Percentiles rank a stretch among this genome's conserved stretches.
These are phyloP conservation scores for Exephanes ischioxanthus DNA, from an alignment of 2,888 invertebrate species.

Conservation along the genomic window DNA sequence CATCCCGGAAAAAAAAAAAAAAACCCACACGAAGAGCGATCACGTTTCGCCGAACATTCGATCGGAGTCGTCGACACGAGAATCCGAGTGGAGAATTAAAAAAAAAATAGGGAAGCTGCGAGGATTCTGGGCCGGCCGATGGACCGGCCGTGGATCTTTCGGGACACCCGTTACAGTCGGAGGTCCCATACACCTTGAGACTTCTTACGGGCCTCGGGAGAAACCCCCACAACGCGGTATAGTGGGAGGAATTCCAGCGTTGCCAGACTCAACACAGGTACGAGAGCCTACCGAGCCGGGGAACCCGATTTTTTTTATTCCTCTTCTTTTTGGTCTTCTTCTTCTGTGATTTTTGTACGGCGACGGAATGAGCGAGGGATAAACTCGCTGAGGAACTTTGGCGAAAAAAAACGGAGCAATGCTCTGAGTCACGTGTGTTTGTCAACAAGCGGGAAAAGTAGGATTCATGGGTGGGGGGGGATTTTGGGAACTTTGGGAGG, in stretches of 20 bases:
- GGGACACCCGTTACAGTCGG: slow-evolving; percentile 65
- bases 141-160: not conserved
- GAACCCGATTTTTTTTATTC: slow-evolving; percentile 42
- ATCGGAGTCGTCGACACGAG: not conserved
- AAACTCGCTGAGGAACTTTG: slow-evolving; percentile 6
- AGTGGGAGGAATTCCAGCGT: slow-evolving; percentile 79
- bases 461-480: not conserved
- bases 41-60: not conserved
- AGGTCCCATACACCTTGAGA: slow-evolving; percentile 67
- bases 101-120: not conserved
- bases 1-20: not conserved
- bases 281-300: slow-evolving; percentile 36
- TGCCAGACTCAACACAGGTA: slow-evolving; percentile 72
- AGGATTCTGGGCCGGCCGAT: not conserved
- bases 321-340: slow-evolving; percentile 12
- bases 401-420: slow-evolving; percentile 8
- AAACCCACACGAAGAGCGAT: not conserved
- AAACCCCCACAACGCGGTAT: slow-evolving; percentile 68
- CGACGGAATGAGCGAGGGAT: not conserved
- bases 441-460: slow-evolving; percentile 67
- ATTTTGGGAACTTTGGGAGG: not conserved
- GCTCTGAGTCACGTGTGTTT: slow-evolving; percentile 73
- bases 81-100: not conserved
- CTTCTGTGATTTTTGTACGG: slow-evolving; percentile 10
- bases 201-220: slow-evolving; percentile 69